A percentile compares a stretch with the other conserved stretches of the same genome.
These are phyloP conservation scores for Myopa tessellatipennis DNA, from an alignment of 2,888 invertebrate species.

Conservation along the genomic window DNA sequence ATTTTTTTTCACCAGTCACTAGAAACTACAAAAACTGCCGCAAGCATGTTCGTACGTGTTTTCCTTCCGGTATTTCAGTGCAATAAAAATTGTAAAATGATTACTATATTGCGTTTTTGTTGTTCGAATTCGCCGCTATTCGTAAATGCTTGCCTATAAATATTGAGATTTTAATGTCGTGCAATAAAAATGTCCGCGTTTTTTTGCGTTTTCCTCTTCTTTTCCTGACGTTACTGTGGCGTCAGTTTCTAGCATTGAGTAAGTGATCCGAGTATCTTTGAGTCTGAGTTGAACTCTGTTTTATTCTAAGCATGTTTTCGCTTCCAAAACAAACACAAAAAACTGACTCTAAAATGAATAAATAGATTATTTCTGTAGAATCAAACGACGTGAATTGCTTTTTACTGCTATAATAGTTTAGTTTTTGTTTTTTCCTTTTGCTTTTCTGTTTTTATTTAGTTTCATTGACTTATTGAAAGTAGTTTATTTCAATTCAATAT, in stretches of 20 bases:
- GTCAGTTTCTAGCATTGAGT: not conserved
- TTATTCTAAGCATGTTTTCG: not conserved
- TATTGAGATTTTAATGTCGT: constrained; percentile 32
- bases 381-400: not conserved
- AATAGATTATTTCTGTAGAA: not conserved
- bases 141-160: constrained; percentile 51
- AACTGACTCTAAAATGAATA: not conserved
- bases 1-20: no score
- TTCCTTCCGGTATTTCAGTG: not conserved
- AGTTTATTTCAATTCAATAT: no score
- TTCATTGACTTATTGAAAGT: no score
- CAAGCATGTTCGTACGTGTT: not conserved
- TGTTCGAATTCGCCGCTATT: constrained; percentile 57
- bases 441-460: no score
- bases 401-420: no score
- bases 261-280: not conserved
- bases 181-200: constrained; percentile 13
- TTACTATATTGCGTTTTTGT: constrained; percentile 54
- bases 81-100: constrained; percentile 49
- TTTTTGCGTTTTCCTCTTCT: not conserved
- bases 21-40: no score
- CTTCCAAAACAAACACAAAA: not conserved
- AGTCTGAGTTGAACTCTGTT: not conserved
- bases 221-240: not conserved
- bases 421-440: no score